Evolutionary conservation across 2,113 vertebrate genomes (phyloP).

Genomic region (Crotalus viridis): DNA sequence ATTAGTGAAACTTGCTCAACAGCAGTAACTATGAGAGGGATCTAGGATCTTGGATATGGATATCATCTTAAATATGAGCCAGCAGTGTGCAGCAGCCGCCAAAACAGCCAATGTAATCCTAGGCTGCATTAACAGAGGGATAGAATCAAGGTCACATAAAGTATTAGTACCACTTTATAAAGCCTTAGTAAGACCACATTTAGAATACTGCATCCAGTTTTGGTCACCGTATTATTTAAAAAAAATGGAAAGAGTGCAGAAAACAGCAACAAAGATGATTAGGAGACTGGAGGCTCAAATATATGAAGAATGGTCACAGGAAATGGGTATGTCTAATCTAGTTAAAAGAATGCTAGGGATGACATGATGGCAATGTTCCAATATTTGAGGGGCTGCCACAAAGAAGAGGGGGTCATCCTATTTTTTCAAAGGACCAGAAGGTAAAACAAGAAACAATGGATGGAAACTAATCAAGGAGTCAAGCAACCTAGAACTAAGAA

Average conservation of each 20-base stretch:
- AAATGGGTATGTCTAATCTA: neutral
- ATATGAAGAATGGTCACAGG: neutral
- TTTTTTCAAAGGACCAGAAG: neutral
- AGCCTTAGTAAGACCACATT: neutral
- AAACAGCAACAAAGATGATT: neutral
- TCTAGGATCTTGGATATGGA: neutral
- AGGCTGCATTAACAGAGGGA: neutral
- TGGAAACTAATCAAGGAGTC: neutral
- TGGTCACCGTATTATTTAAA: neutral
- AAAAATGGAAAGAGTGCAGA: neutral
- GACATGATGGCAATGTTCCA: too few relatives aligned
- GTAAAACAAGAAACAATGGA: neutral
- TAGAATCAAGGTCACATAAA: neutral
- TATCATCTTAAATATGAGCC: neutral
- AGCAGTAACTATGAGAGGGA: neutral
- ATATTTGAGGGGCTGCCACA: neutral
- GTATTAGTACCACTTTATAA: neutral
- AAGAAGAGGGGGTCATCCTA: neutral
- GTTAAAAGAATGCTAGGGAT: neutral
- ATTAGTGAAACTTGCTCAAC: neutral
- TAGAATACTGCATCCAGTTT: neutral
- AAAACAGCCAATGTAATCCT: neutral
- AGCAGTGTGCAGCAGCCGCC: neutral
- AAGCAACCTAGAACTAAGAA: neutral
- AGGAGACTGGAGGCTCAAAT: neutral